These are phyloP conservation scores for Falcaria lacertinaria DNA, from an alignment of 2,888 invertebrate species.

Conservation along the genomic window DNA sequence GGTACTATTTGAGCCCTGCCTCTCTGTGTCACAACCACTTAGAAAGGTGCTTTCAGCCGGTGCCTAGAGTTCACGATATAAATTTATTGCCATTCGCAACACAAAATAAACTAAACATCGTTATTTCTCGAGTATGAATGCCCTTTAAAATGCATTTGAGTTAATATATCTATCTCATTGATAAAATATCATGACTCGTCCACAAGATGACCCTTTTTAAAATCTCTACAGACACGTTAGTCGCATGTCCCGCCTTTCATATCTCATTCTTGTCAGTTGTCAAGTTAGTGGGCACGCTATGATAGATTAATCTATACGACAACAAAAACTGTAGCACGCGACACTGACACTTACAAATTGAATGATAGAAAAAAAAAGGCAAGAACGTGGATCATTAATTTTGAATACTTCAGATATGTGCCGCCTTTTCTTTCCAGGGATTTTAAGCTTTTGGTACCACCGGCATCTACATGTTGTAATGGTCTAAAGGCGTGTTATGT, in stretches of 20 bases:
- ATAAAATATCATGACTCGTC: slow-evolving; percentile 2
- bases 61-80: too few species aligned
- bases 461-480: too few species aligned
- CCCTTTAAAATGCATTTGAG: too few species aligned
- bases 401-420: neutral
- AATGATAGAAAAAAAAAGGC: neutral
- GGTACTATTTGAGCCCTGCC: too few species aligned
- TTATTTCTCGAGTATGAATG: too few species aligned
- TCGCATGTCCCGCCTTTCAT: neutral
- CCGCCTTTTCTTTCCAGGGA: neutral
- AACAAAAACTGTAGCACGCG: neutral
- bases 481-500: too few species aligned
- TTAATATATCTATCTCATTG: too few species aligned
- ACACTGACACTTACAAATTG: neutral
- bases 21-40: too few species aligned
- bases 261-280: neutral
- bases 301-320: neutral
- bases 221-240: neutral
- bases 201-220: neutral
- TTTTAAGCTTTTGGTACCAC: too few species aligned
- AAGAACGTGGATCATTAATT: neutral
- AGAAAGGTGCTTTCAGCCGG: too few species aligned
- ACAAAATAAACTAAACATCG: too few species aligned
- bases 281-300: neutral
- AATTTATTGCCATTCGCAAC: too few species aligned